Percentiles rank a stretch among this genome's conserved stretches.
Evolutionary conservation across 2,797 vertebrate species (phyloP).

Genomic region (Argyrosomus regius): DNA sequence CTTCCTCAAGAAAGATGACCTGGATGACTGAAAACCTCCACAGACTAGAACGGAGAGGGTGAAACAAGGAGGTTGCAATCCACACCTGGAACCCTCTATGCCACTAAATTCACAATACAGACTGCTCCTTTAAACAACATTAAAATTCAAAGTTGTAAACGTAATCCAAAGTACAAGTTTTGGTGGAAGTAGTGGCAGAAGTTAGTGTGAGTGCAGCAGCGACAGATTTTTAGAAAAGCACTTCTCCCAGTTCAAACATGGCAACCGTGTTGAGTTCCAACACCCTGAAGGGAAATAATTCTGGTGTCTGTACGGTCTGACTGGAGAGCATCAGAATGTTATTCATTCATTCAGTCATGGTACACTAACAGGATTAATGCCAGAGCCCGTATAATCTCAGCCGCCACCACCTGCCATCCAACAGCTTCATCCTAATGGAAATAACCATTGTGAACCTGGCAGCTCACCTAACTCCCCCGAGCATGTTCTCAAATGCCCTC

Average conservation of each 20-base stretch:
- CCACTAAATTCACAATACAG: too few relatives aligned
- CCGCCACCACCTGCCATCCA: constrained; percentile 57
- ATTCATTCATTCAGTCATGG: constrained; percentile 64
- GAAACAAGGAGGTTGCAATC: too few relatives aligned
- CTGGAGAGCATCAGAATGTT: constrained; percentile 43
- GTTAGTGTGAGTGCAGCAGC: background rate
- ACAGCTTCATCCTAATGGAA: constrained; percentile 54
- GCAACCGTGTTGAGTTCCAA: constrained; percentile 27
- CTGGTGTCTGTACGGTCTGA: constrained; percentile 28
- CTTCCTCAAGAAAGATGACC: too few relatives aligned
- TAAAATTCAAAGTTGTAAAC: background rate
- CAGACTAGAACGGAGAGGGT: too few relatives aligned
- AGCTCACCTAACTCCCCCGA: constrained; percentile 30
- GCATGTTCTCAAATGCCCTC: constrained; percentile 44
- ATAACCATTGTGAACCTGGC: constrained; percentile 50
- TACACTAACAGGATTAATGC: constrained; percentile 68
- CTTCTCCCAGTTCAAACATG: constrained; percentile 40
- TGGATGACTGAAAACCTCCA: too few relatives aligned
- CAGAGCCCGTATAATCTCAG: constrained; percentile 55
- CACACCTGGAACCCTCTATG: too few relatives aligned
- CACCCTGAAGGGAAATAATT: constrained; percentile 50
- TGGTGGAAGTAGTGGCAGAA: background rate
- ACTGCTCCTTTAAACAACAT: background rate
- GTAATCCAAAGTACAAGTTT: background rate
- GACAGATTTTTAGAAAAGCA: constrained; percentile 13